Percentiles rank a stretch among this genome's conserved stretches.
Evolutionary conservation across 2,113 vertebrate genomes (phyloP).

Genomic region (Gymnocephalus cernua): DNA sequence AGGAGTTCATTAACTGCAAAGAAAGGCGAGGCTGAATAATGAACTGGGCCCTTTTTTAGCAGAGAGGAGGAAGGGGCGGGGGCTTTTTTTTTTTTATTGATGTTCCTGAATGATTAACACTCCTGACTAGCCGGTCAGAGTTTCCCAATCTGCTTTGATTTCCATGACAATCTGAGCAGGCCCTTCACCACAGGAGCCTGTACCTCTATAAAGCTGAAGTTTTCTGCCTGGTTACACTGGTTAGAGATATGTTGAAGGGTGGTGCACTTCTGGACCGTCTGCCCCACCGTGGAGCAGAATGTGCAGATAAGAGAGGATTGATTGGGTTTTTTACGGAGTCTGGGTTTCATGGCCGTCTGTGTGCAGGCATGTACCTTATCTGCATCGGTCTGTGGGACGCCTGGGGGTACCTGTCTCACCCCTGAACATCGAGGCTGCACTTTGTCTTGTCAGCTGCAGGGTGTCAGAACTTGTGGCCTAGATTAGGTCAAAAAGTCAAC

Average conservation of each 20-base stretch:
- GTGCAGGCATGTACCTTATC: conserved; percentile 49
- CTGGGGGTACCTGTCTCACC: not conserved
- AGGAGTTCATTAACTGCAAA: conserved; percentile 67
- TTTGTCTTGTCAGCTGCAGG: conserved; percentile 24
- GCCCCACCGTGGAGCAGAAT: conserved; percentile 7
- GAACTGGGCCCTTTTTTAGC: conserved; percentile 48
- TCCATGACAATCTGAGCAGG: conserved; percentile 58
- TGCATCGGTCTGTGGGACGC: conserved; percentile 16
- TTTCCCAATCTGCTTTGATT: conserved; percentile 57
- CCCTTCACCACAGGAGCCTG: conserved; percentile 30
- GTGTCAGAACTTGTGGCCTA: conserved; percentile 10
- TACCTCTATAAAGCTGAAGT: conserved; percentile 12
- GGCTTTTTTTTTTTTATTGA: conserved; percentile 31
- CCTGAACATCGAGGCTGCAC: conserved; percentile 17
- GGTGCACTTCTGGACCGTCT: conserved; percentile 21
- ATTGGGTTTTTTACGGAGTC: conserved; percentile 45
- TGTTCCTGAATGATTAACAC: conserved; percentile 70
- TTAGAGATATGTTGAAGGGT: conserved; percentile 23
- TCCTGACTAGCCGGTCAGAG: conserved; percentile 21
- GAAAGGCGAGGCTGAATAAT: conserved; percentile 63
- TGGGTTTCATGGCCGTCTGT: conserved; percentile 35
- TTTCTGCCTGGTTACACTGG: conserved; percentile 50
- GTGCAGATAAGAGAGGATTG: conserved; percentile 52
- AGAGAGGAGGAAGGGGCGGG: conserved; percentile 22
- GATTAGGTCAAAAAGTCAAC: conserved; percentile 29